Evolutionary conservation across 1,140 invertebrate genomes (phyloP), one percentile per base, ranked within the genome.

Genomic region (Sycophaga agraensis): DNA sequence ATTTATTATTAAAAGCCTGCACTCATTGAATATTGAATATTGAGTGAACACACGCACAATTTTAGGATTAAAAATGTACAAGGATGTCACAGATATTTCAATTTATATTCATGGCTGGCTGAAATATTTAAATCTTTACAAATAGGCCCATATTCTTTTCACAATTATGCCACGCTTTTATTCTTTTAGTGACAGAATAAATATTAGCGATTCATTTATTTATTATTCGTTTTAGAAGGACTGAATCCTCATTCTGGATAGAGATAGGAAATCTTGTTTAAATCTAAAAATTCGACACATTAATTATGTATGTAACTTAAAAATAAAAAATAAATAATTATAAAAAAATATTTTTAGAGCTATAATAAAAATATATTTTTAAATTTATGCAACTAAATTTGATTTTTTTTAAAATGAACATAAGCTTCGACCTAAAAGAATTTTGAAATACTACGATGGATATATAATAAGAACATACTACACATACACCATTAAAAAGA

Each of bases 141-240:
- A 55, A 66, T 69, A 70, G 75, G 73, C 76, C 78, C 78, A 72
- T 79, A 80, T 80, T 80, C 77, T 76, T 74, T 74, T 73, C 67
- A 76, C 69, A 67, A 73, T 73, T 68, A 62, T 34, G 17, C 9
- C 22, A 9, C 21, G 9, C 34, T 37, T 22, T 22, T 50, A 24
- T 45, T 21, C 45, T 57, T 17, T 46, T 50, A 24, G 19, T 37
- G 14, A 55, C 17, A 54, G 12, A 26, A 53, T 39, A 24, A 17
- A 1, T 16, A 28, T 55, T 34, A 46, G 34, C 39, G 31, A 19
- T 35, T 53, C 21, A 39, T 34, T 3, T 60, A 50, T 50, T 24
- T 42, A 11, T 28, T 45, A 9, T 35, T 46, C 17, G 21, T 31
- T n/a, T 19, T 24, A 35, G 24, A 11, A 37, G 26, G n/a, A 35